phyloP scores from a whole-genome alignment of 2,797 vertebrate species.

The Luscinia megarhynchos region DNA sequence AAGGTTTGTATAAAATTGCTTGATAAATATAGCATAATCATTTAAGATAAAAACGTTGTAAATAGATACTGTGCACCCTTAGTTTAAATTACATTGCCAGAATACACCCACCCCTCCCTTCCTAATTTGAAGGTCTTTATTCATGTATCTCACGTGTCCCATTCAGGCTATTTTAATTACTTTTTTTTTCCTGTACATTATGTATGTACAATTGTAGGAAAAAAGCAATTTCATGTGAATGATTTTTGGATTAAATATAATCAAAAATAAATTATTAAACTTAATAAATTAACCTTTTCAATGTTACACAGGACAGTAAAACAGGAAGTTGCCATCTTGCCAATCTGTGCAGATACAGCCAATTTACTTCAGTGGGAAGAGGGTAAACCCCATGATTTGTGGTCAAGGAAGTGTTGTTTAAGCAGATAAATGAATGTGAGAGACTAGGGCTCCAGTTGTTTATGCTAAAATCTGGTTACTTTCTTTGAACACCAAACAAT shows the following conservation, averaged over 20 bases:
- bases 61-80: background rate
- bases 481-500: conserved; percentile 26
- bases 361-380: conserved; percentile 46
- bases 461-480: conserved; percentile 18
- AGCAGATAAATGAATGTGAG: conserved; percentile 56
- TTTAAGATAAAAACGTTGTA: background rate
- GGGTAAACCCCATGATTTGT: background rate
- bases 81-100: background rate
- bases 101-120: conserved; percentile 33
- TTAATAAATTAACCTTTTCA: conserved; percentile 31
- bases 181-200: conserved; percentile 4
- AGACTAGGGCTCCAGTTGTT: conserved; percentile 22
- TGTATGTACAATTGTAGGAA: conserved; percentile 64
- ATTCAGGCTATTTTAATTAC: conserved; percentile 45
- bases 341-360: conserved; percentile 10
- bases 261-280: conserved; percentile 17
- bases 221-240: conserved; percentile 21
- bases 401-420: conserved; percentile 53
- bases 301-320: conserved; percentile 34
- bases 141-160: background rate
- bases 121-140: conserved; percentile 52
- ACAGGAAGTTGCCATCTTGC: conserved; percentile 52
- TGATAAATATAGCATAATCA: background rate
- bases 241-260: conserved; percentile 34
- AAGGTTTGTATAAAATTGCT: background rate